Conservation (phyloP, 2,797 vertebrate species). For the Ibycter americanus region DNA sequence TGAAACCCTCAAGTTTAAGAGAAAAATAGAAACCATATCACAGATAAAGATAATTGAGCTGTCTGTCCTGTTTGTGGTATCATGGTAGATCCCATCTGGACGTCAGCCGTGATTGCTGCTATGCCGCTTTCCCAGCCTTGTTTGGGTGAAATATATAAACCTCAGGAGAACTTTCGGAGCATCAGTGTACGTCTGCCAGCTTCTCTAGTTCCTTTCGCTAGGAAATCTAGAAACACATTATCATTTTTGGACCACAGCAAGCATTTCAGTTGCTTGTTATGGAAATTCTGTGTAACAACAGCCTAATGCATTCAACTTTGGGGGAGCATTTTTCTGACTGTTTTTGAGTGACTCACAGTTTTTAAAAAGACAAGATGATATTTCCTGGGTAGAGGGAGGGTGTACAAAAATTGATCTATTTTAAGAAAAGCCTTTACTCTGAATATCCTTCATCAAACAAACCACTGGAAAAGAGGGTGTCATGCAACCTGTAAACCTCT, state of each 20-base stretch:
- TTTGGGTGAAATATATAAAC: constrained; percentile 30
- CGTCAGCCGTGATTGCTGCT: neutral
- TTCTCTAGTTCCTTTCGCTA: constrained; percentile 32
- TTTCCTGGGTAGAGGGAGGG: neutral
- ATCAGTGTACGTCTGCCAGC: neutral
- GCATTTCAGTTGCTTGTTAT: constrained; percentile 29
- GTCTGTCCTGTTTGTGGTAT: neutral
- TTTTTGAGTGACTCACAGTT: neutral
- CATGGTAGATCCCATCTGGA: constrained; percentile 17
- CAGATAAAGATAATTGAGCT: constrained; percentile 46
- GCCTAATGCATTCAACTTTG: neutral
- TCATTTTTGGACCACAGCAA: neutral
- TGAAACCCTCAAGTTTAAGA: constrained; percentile 28
- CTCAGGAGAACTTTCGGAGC: constrained; percentile 36
- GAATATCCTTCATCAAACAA: neutral
- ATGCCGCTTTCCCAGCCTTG: constrained; percentile 30
- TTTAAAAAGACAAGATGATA: neutral
- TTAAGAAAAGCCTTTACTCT: neutral
- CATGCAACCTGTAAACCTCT: neutral
- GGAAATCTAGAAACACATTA: constrained; percentile 44
- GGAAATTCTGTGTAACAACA: constrained; percentile 49
- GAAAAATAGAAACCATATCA: constrained; percentile 23
- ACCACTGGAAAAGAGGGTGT: neutral
- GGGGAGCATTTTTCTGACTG: neutral
- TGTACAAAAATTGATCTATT: neutral